Evolutionary conservation across 2,113 vertebrate genomes (phyloP).

Genomic region (Mus spicilegus): DNA sequence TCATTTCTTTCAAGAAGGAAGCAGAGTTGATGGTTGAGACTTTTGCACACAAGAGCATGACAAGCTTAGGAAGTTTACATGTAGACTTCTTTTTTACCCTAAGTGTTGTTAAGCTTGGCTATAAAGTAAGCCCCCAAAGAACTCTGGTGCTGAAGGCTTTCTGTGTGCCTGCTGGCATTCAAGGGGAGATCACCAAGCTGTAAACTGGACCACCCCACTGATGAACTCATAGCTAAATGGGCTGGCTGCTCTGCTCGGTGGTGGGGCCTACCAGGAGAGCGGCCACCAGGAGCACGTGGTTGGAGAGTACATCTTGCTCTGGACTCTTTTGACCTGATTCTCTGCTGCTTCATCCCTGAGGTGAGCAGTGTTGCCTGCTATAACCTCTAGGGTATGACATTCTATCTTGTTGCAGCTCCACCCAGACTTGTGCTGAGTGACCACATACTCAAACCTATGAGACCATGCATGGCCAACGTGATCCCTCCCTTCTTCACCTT

Average conservation of each 20-base stretch:
- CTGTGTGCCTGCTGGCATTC: not conserved
- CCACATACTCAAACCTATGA: not conserved
- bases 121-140: no score
- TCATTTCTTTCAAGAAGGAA: constrained; percentile 31
- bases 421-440: no score
- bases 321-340: not conserved
- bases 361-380: not conserved
- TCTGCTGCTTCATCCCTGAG: not conserved
- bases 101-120: not conserved
- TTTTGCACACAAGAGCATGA: not conserved
- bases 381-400: not conserved
- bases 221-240: not conserved
- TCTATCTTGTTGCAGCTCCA: not conserved
- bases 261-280: no score
- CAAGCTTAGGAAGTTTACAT: not conserved
- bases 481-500: not conserved
- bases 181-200: no score
- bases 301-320: not conserved
- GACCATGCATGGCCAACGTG: no score
- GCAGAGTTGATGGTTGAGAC: not conserved
- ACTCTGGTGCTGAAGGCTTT: not conserved
- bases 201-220: no score
- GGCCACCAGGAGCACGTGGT: not conserved
- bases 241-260: not conserved
- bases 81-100: not conserved